A percentile compares a stretch with the other conserved stretches of the same genome.
Evolutionary conservation across 64 coral and sea anemone species (phyloP).

Genomic region (Montipora foliosa): DNA sequence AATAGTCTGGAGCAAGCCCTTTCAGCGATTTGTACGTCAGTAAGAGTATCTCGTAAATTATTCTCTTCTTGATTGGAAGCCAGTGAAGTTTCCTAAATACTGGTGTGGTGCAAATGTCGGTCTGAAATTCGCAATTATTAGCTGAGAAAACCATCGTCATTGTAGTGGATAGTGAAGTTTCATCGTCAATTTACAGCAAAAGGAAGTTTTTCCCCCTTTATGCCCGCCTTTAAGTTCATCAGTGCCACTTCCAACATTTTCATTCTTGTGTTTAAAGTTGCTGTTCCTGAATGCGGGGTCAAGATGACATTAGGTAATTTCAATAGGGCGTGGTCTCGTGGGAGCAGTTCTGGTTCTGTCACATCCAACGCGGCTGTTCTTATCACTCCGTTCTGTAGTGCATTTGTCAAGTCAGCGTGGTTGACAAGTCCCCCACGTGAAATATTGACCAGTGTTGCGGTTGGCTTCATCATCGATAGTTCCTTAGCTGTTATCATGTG

Average conservation of each 20-base stretch:
- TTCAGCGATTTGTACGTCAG: too few relatives aligned
- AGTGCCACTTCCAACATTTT: conserved; percentile 52
- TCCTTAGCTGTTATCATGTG: conserved; percentile 48
- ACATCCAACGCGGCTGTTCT: conserved; percentile 59
- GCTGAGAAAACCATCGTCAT: too few relatives aligned
- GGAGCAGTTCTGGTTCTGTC: conserved; percentile 55
- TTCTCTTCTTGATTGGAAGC: too few relatives aligned
- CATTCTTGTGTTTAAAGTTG: conserved; percentile 13
- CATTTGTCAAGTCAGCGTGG: conserved; percentile 59
- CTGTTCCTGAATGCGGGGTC: conserved; percentile 57
- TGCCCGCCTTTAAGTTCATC: conserved; percentile 51
- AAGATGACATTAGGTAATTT: conserved; percentile 59
- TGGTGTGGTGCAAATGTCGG: too few relatives aligned
- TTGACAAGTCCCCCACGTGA: conserved; percentile 58
- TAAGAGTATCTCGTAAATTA: too few relatives aligned
- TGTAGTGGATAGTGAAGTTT: not conserved
- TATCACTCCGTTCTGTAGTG: conserved; percentile 60
- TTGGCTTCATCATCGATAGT: conserved; percentile 61
- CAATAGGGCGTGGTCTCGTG: conserved; percentile 60
- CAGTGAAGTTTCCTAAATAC: too few relatives aligned
- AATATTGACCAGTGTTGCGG: conserved; percentile 64
- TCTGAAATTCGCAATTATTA: too few relatives aligned
- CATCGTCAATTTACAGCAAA: not conserved
- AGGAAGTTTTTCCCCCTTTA: conserved; percentile 18
- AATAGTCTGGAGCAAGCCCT: too few relatives aligned